Evolutionary conservation across 1,140 invertebrate species (phyloP), one percentile per base, ranked within the genome.

Genomic region (Pogonomyrmex californicus): DNA sequence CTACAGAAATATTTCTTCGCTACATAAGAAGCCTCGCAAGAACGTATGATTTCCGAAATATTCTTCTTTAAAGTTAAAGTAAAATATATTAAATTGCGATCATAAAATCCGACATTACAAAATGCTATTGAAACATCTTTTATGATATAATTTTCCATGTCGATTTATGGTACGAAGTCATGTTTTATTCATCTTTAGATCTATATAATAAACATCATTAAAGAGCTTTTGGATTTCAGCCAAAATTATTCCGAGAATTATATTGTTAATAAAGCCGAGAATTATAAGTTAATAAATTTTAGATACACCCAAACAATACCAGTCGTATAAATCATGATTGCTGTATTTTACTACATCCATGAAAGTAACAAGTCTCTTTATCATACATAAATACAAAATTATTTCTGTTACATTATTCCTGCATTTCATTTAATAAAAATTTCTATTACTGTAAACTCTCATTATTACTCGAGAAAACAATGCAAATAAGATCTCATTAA

Each of bases 171-270:
- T 36, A 47, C 10, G 7, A 62, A 73, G 73, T 73, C 66, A 1
- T 6, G 10, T 62, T 83, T 49, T 83, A 12, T 41, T 73, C 79
- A 83, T 83, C 68, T 75, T 30, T 12, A 38, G 17, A 73, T 60
- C 23, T 0, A 82, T 71, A 73, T 47, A 36, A 73, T 47, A 23
- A 23, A 73, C 14, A 6, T 10, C 9, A 17, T 1, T 33, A 17
- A 60, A 38, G 3, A 23, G 23, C 14, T 33, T 82, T 30, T 83
- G 68, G 71, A 60, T 30, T 44, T 2, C 68, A 47, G 79, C 54
- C 54, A 83, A 62, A 62, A 49, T 75, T 83, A 75, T 83, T 83
- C 73, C 30, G 68, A 33, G 30, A n/a, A 38, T 62, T 62, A 60
- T 58, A 60, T 58, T 33, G 5, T 17, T 75, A 60, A 83, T 30